These are phyloP conservation scores for Oreochromis mossambicus DNA, from an alignment of 2,797 vertebrate species.

Conservation along the genomic window DNA sequence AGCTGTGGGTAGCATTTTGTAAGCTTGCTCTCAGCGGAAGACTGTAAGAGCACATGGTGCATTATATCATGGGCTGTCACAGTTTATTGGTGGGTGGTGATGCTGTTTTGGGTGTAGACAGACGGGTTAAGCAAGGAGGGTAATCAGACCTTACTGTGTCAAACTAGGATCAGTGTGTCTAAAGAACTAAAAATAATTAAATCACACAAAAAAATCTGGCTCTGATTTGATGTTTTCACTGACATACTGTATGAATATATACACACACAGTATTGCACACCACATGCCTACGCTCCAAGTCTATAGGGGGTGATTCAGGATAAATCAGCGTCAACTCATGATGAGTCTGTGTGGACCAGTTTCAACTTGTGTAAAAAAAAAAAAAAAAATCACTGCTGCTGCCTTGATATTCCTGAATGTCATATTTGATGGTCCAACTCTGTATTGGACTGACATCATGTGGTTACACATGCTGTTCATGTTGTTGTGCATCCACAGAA, in stretches of 20 bases:
- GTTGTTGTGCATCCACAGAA: conserved; percentile 38
- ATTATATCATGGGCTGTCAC: not conserved
- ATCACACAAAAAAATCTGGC: not conserved
- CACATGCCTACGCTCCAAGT: not conserved
- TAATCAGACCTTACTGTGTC: conserved; percentile 41
- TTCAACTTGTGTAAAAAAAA: not conserved
- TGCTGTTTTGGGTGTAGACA: conserved; percentile 28
- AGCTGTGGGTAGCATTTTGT: conserved; percentile 12
- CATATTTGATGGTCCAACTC: not conserved
- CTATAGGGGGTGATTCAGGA: not conserved
- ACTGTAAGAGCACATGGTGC: not conserved
- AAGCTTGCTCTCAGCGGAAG: not conserved
- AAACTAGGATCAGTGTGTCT: conserved; percentile 31
- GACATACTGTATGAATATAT: not conserved
- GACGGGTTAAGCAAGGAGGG: conserved; percentile 14
- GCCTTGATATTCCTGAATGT: not conserved
- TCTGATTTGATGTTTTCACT: conserved; percentile 13
- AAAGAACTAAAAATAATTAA: conserved; percentile 23
- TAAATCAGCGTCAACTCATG: not conserved
- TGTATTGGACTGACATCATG: conserved; percentile 11
- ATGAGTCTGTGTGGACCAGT: not conserved
- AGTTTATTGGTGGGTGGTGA: conserved; percentile 7
- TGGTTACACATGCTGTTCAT: not conserved
- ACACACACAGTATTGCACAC: not conserved
- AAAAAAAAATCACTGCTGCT: not conserved